phyloP scores from a whole-genome alignment of 2,888 invertebrate species.

The Drosophila eohydei region DNA sequence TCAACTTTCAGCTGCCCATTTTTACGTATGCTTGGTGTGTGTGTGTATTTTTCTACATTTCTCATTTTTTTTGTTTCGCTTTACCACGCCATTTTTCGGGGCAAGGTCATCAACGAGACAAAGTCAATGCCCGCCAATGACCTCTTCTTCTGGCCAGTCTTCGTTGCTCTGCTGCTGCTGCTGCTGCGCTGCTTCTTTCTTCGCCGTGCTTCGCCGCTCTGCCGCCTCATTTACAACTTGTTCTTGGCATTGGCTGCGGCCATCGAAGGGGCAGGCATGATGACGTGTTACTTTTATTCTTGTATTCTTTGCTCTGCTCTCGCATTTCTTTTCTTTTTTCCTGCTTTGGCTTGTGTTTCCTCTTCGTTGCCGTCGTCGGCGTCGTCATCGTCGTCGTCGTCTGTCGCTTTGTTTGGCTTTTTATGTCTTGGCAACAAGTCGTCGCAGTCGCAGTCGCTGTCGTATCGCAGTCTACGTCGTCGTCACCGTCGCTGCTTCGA shows the following conservation, averaged over 20 bases:
- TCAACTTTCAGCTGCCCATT: slow-evolving; percentile 62
- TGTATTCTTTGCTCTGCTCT: slow-evolving; percentile 44
- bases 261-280: slow-evolving; percentile 57
- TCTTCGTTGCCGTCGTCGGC: slow-evolving; percentile 55
- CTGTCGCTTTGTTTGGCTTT: slow-evolving; percentile 62
- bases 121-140: slow-evolving; percentile 85
- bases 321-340: slow-evolving; percentile 53
- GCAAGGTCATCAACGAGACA: slow-evolving; percentile 85
- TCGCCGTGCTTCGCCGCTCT: slow-evolving; percentile 8
- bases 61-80: slow-evolving; percentile 36
- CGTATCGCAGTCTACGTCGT: slow-evolving; percentile 2
- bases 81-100: slow-evolving; percentile 83
- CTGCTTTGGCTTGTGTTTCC: slow-evolving; percentile 66
- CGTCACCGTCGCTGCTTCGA: slow-evolving; percentile 40
- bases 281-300: slow-evolving; percentile 76
- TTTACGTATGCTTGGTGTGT: slow-evolving; percentile 26
- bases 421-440: slow-evolving; percentile 77
- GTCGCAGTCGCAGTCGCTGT: slow-evolving; percentile 49
- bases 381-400: slow-evolving; percentile 38
- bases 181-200: slow-evolving; percentile 34
- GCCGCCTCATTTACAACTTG: slow-evolving; percentile 75
- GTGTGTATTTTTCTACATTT: slow-evolving; percentile 20
- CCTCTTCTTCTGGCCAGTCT: slow-evolving; percentile 78
- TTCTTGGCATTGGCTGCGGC: slow-evolving; percentile 66
- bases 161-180: slow-evolving; percentile 19